Percentiles rank a stretch among this genome's conserved stretches.
These are phyloP conservation scores for Bombus fervidus DNA, from an alignment of 1,140 invertebrate species.

Conservation along the genomic window DNA sequence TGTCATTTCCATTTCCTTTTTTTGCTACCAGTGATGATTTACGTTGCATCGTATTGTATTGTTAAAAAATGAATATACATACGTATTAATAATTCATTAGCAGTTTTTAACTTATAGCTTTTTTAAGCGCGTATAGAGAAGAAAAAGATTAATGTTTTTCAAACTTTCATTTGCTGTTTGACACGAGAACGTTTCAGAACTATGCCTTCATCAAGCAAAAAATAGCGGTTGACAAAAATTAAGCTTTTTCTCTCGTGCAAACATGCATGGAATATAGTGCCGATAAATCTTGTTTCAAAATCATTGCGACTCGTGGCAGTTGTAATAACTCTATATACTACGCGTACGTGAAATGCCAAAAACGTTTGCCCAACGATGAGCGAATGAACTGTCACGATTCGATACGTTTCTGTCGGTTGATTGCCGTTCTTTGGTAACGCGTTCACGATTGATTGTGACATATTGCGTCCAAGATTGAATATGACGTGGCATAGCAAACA, in stretches of 20 bases:
- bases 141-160: too few species aligned
- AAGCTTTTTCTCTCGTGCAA: background rate
- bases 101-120: too few species aligned
- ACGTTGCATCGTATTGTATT: background rate
- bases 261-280: background rate
- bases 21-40: background rate
- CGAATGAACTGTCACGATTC: background rate
- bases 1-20: background rate
- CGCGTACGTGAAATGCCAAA: background rate
- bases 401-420: background rate
- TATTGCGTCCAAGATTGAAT: background rate
- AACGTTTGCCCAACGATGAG: background rate
- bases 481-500: background rate
- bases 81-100: too few species aligned
- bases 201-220: background rate
- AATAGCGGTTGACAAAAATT: background rate
- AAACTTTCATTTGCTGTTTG: too few species aligned
- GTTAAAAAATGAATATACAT: too few species aligned
- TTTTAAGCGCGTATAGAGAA: too few species aligned
- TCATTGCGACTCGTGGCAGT: background rate
- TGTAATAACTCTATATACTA: conserved; percentile 22
- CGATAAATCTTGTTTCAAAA: conserved; percentile 15
- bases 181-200: too few species aligned
- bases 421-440: background rate
- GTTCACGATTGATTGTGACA: background rate